Evolutionary conservation across 1,140 invertebrate genomes (phyloP).

Genomic region (Lordiphosa clarofinis): DNA sequence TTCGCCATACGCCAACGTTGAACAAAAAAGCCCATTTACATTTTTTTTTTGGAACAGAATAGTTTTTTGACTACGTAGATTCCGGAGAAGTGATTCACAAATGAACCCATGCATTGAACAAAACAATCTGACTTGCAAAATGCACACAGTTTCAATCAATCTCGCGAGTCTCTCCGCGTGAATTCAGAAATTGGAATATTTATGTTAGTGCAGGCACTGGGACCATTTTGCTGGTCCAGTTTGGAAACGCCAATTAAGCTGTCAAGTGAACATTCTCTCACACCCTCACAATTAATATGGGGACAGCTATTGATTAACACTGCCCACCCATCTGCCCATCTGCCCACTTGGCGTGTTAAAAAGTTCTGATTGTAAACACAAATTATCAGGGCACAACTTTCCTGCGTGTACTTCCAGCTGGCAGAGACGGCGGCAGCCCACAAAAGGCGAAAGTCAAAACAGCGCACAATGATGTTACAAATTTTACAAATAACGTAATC

Average conservation of each 20-base stretch:
- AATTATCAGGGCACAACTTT: conserved; percentile 37
- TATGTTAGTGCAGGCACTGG: too few relatives aligned
- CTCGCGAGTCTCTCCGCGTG: too few relatives aligned
- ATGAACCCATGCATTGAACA: too few relatives aligned
- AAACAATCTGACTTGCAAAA: too few relatives aligned
- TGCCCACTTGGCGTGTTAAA: not conserved
- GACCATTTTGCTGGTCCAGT: not conserved
- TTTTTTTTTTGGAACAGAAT: too few relatives aligned
- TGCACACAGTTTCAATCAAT: too few relatives aligned
- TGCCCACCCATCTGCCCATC: not conserved
- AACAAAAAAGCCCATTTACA: too few relatives aligned
- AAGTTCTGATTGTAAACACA: conserved; percentile 25
- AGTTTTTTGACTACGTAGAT: too few relatives aligned
- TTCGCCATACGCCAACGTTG: too few relatives aligned
- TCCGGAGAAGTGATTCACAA: too few relatives aligned
- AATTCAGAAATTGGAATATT: too few relatives aligned
- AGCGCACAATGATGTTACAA: conserved; percentile 30
- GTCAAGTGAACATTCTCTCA: conserved; percentile 6
- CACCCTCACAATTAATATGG: not conserved
- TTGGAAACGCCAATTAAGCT: conserved; percentile 6
- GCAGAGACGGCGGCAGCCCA: conserved; percentile 2
- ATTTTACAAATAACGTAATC: conserved; percentile 40
- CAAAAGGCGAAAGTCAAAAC: conserved; percentile 34
- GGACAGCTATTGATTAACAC: not conserved
- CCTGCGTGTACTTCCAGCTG: conserved; percentile 18